Evolutionary conservation across 2,113 vertebrate species (phyloP).

Genomic region (Nibea coibor): DNA sequence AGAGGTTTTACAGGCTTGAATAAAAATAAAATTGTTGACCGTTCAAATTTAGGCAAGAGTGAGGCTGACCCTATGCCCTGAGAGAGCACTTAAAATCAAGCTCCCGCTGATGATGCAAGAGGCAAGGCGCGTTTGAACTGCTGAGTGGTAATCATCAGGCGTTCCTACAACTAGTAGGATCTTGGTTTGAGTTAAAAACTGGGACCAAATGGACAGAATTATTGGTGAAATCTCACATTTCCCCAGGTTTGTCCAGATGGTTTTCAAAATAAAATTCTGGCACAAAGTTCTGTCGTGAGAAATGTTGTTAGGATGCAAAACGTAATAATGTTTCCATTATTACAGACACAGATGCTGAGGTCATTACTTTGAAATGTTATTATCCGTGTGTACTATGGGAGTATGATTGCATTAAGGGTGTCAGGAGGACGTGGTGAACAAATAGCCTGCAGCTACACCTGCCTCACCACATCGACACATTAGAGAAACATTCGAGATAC

Average conservation of each 20-base stretch:
- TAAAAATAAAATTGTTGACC: not conserved
- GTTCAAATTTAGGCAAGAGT: not conserved
- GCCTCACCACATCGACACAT: constrained; percentile 33
- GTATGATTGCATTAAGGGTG: constrained; percentile 44
- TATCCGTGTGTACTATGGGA: constrained; percentile 31
- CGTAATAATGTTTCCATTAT: constrained; percentile 9
- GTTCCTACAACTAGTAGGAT: not conserved
- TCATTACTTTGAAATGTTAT: constrained; percentile 40
- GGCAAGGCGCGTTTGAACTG: not conserved
- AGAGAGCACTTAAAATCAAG: constrained; percentile 28
- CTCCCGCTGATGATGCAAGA: not conserved
- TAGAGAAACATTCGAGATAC: constrained; percentile 41
- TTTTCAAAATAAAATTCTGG: not conserved
- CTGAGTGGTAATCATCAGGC: not conserved
- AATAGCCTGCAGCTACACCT: constrained; percentile 47
- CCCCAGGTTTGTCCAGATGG: not conserved
- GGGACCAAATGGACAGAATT: not conserved
- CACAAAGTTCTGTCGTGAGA: constrained; percentile 6
- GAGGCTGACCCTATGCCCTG: not conserved
- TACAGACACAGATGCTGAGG: constrained; percentile 21
- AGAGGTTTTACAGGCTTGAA: not conserved
- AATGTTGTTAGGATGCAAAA: constrained; percentile 9
- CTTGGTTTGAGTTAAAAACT: not conserved
- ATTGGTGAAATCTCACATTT: constrained; percentile 3
- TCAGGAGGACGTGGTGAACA: constrained; percentile 35